These are phyloP conservation scores for Chrosomus eos DNA, from an alignment of 2,797 vertebrate genomes.

Conservation along the genomic window DNA sequence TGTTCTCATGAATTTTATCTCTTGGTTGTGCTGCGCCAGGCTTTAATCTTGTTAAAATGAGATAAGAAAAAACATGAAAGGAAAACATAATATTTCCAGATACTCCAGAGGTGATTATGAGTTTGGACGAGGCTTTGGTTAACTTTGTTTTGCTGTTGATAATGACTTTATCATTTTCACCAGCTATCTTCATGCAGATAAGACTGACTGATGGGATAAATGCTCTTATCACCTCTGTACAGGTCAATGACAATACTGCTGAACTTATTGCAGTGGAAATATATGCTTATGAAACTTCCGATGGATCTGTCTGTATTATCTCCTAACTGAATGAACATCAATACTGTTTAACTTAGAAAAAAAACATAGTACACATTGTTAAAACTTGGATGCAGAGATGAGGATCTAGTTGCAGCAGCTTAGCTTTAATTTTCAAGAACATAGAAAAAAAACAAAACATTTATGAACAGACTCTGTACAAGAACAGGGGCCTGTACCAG, in stretches of 20 bases:
- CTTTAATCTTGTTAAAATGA: conserved; percentile 60
- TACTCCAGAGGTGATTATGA: conserved; percentile 53
- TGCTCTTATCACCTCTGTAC: conserved; percentile 23
- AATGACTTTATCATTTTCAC: conserved; percentile 17
- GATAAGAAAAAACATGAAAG: conserved; percentile 51
- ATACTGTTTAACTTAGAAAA: neutral
- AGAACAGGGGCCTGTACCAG: no score
- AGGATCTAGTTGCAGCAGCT: no score
- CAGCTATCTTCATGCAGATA: conserved; percentile 33
- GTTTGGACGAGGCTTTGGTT: conserved; percentile 46
- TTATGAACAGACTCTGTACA: no score
- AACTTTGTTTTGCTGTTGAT: conserved; percentile 44
- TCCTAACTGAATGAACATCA: neutral
- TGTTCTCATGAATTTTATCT: conserved; percentile 56
- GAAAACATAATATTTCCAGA: conserved; percentile 59
- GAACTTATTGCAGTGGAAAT: neutral
- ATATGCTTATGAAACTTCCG: neutral
- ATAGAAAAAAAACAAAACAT: no score
- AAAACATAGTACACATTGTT: neutral
- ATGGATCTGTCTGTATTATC: conserved; percentile 2
- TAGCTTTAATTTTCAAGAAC: no score
- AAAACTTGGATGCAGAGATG: no score
- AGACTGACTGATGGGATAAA: conserved; percentile 15
- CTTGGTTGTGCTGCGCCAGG: conserved; percentile 30
- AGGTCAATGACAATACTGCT: conserved; percentile 11